Evolutionary conservation across 92 coral and sea anemone species (phyloP).

Genomic region (Pocillopora grandis): DNA sequence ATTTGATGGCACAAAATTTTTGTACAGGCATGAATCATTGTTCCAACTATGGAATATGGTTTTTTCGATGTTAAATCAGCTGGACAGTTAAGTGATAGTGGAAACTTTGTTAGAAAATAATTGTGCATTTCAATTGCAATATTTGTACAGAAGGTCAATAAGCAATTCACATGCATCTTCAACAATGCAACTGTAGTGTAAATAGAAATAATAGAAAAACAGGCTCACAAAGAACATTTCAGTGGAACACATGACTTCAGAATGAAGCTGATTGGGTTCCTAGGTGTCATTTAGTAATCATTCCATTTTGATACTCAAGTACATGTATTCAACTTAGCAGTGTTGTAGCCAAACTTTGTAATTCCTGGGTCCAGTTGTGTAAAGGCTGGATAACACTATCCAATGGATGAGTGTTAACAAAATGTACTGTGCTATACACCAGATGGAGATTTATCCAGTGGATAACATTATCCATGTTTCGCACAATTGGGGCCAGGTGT

Average conservation of each 20-base stretch:
- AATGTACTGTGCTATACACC: no score
- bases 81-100: not conserved
- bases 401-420: no score
- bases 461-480: no score
- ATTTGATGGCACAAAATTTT: not conserved
- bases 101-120: constrained; percentile 2
- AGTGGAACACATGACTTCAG: not conserved
- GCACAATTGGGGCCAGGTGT: no score
- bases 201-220: not conserved
- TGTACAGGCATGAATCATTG: not conserved
- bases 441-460: no score
- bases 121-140: not conserved
- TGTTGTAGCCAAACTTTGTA: no score
- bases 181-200: not conserved
- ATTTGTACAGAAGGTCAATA: constrained; percentile 5
- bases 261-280: no score
- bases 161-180: not conserved
- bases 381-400: no score
- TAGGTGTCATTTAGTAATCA: no score
- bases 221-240: not conserved
- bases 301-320: no score
- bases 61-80: constrained; percentile 9
- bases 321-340: no score
- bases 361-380: no score
- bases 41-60: not conserved